Conservation (phyloP, 2,797 vertebrate genomes). For the Falco cherrug region DNA sequence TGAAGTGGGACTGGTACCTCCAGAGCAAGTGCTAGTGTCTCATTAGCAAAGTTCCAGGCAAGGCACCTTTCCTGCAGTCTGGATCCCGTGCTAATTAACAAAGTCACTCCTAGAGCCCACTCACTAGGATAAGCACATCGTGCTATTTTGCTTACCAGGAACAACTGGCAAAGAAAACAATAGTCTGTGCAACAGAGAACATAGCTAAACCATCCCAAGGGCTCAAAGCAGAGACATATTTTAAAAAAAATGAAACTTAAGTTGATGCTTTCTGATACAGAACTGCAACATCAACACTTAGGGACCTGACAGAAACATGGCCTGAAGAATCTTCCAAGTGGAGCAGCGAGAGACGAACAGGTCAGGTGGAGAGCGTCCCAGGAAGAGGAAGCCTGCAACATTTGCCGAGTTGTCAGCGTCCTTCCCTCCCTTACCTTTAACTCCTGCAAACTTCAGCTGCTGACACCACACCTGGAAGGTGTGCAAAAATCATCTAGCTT, state of each 20-base stretch:
- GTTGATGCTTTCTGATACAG: background rate
- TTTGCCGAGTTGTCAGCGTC: background rate
- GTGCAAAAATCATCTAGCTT: background rate
- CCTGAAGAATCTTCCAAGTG: background rate
- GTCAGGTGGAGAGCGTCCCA: background rate
- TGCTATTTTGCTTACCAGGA: background rate
- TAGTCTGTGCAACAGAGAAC: background rate
- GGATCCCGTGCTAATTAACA: background rate
- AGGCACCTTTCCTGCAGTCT: background rate
- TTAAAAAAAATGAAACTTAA: background rate
- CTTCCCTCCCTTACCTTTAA: background rate
- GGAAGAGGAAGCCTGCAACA: background rate
- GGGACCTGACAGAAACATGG: background rate
- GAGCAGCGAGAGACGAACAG: background rate
- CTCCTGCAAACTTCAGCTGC: background rate
- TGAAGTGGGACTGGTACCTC: background rate
- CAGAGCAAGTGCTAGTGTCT: background rate
- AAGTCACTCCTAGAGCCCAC: background rate
- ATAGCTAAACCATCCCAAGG: background rate
- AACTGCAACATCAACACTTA: background rate
- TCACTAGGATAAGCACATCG: rapidly evolving
- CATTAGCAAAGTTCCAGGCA: background rate
- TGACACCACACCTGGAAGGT: background rate
- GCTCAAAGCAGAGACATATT: background rate
- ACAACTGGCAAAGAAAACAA: background rate